A percentile compares a stretch with the other conserved stretches of the same genome.
Evolutionary conservation across 1,140 invertebrate species (phyloP).

Genomic region (Wasmannia auropunctata): DNA sequence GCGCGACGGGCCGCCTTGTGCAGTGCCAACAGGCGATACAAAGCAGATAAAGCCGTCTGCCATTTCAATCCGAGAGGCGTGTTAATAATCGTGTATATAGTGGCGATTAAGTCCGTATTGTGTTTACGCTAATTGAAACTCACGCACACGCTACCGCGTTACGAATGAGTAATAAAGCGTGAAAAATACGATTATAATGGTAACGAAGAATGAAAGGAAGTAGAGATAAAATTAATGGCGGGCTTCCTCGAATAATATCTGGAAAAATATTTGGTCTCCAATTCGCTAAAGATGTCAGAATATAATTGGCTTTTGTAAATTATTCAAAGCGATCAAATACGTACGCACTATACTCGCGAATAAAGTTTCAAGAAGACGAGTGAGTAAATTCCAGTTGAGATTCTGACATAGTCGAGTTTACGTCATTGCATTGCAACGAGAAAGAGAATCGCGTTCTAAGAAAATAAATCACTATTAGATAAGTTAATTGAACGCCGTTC

Average conservation of each 20-base stretch:
- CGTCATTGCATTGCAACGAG: background rate
- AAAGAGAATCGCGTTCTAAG: slow-evolving; percentile 39
- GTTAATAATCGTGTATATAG: slow-evolving; percentile 23
- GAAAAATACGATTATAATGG: slow-evolving; percentile 21
- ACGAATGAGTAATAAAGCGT: slow-evolving; percentile 41
- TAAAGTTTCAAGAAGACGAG: background rate
- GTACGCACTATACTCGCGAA: too few species aligned
- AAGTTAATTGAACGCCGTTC: slow-evolving; percentile 44
- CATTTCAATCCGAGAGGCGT: background rate
- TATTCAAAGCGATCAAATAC: background rate
- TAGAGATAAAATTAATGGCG: background rate
- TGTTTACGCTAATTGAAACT: slow-evolving; percentile 36
- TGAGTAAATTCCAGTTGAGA: slow-evolving; percentile 7
- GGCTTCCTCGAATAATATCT: background rate
- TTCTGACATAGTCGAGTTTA: slow-evolving; percentile 19
- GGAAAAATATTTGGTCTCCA: background rate
- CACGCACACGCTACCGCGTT: slow-evolving; percentile 33
- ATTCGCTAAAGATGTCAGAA: background rate
- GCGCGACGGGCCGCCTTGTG: background rate
- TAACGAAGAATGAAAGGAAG: background rate
- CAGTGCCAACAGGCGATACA: slow-evolving; percentile 27
- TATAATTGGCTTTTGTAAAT: background rate
- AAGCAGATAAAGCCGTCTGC: slow-evolving; percentile 16
- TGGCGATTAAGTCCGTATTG: slow-evolving; percentile 29
- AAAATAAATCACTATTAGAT: slow-evolving; percentile 47